These are phyloP conservation scores for Carapus acus DNA, from an alignment of 2,797 vertebrate species.

Conservation along the genomic window DNA sequence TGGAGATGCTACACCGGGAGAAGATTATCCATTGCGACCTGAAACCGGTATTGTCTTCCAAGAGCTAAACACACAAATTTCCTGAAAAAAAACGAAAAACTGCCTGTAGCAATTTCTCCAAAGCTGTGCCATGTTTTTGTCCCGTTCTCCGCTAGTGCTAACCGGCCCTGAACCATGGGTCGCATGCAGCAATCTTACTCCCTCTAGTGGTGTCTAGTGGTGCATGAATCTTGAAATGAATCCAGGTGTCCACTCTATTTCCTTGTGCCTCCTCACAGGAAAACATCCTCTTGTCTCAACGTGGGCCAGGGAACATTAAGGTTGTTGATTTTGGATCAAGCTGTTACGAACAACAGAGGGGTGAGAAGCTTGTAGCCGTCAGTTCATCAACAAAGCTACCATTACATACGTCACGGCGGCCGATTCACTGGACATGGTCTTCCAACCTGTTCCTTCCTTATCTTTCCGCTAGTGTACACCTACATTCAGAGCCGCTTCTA, in stretches of 20 bases:
- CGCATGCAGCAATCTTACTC: slow-evolving; percentile 17
- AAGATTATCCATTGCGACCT: slow-evolving; percentile 95
- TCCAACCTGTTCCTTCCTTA: not conserved
- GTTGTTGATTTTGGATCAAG: slow-evolving; percentile 96
- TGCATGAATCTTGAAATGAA: not conserved
- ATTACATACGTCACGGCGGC: too few relatives aligned
- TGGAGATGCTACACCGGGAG: slow-evolving; percentile 88
- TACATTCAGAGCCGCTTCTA: slow-evolving; percentile 96
- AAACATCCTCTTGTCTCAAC: slow-evolving; percentile 87
- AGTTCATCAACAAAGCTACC: too few relatives aligned
- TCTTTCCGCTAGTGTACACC: slow-evolving; percentile 77
- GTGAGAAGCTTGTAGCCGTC: slow-evolving; percentile 55
- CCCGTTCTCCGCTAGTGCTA: too few relatives aligned
- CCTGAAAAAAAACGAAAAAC: too few relatives aligned
- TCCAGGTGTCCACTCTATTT: slow-evolving; percentile 2
- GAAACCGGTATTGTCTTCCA: slow-evolving; percentile 79
- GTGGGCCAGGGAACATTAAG: slow-evolving; percentile 88
- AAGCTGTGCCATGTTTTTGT: too few relatives aligned
- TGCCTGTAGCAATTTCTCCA: too few relatives aligned
- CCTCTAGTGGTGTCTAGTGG: slow-evolving; percentile 42
- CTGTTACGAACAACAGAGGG: slow-evolving; percentile 91
- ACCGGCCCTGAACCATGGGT: too few relatives aligned
- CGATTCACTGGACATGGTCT: too few relatives aligned
- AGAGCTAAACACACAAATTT: too few relatives aligned
- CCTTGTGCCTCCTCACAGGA: slow-evolving; percentile 69